A percentile compares a stretch with the other conserved stretches of the same genome.
Conservation (phyloP, 2,888 invertebrate species). For the Apodemia mormo region DNA sequence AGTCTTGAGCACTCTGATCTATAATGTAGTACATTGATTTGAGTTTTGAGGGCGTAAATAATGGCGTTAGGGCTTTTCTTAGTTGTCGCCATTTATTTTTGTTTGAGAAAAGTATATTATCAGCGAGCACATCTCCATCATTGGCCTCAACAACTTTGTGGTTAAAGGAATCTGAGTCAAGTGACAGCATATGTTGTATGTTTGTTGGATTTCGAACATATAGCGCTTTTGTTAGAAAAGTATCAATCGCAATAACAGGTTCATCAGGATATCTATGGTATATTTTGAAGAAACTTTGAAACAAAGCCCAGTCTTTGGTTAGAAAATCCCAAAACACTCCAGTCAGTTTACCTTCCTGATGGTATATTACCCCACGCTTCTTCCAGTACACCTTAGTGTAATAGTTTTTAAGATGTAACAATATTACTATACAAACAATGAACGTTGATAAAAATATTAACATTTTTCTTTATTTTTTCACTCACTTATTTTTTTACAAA, state of each 20-base stretch:
- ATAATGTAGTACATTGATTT: slow-evolving; percentile 51
- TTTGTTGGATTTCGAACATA: slow-evolving; percentile 43
- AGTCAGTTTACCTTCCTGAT: slow-evolving; percentile 44
- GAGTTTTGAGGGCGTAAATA: slow-evolving; percentile 49
- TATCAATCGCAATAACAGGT: slow-evolving; percentile 52
- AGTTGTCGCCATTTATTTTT: slow-evolving; percentile 47
- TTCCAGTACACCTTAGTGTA: slow-evolving; percentile 55
- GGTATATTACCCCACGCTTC: slow-evolving; percentile 52
- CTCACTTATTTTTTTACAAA: neutral
- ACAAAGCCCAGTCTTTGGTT: slow-evolving; percentile 43
- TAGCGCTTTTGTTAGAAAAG: slow-evolving; percentile 38
- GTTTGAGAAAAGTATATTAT: slow-evolving; percentile 42
- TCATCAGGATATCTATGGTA: slow-evolving; percentile 50
- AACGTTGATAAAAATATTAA: slow-evolving; percentile 42
- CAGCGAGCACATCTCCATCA: slow-evolving; percentile 37
- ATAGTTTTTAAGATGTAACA: slow-evolving; percentile 44
- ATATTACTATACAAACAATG: slow-evolving; percentile 30
- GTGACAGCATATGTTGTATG: slow-evolving; percentile 42
- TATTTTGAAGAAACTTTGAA: slow-evolving; percentile 48
- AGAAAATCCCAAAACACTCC: slow-evolving; percentile 53
- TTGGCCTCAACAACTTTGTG: slow-evolving; percentile 39
- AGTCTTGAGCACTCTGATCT: slow-evolving; percentile 45
- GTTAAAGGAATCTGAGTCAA: slow-evolving; percentile 43
- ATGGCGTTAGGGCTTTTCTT: slow-evolving; percentile 49
- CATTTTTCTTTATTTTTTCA: slow-evolving; percentile 15